A percentile compares a stretch with the other conserved stretches of the same genome.
These are phyloP conservation scores for Lophotriccus pileatus DNA, from an alignment of 2,797 vertebrate genomes.

Conservation along the genomic window DNA sequence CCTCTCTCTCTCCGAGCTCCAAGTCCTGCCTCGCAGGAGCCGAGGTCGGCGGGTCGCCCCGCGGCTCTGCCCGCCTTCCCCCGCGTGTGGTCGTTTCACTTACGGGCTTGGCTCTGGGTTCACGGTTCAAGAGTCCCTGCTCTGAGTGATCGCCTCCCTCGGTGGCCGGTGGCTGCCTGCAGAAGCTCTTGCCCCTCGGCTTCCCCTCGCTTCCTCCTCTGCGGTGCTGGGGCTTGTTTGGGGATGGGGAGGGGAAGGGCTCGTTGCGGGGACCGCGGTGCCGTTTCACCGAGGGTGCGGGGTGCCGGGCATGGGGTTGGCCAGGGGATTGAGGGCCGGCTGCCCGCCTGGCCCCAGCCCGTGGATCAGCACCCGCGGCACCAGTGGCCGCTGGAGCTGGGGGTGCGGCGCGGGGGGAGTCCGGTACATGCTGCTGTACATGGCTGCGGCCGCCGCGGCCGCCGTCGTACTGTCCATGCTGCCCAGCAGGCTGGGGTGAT, in stretches of 20 bases:
- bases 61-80: conserved; percentile 46
- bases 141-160: conserved; percentile 59
- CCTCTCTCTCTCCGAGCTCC: conserved; percentile 33
- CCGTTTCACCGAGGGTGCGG: conserved; percentile 88
- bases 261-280: conserved; percentile 28
- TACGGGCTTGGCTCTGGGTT: conserved; percentile 76
- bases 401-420: conserved; percentile 93
- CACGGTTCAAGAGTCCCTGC: conserved; percentile 74
- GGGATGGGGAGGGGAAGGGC: conserved; percentile 46
- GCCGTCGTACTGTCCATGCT: conserved; percentile 96
- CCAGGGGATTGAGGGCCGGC: conserved; percentile 91
- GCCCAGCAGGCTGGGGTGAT: conserved; percentile 93
- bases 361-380: conserved; percentile 96
- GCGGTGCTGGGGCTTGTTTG: conserved; percentile 45
- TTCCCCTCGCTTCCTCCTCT: conserved; percentile 34
- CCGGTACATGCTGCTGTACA: conserved; percentile 99
- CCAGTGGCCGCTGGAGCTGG: conserved; percentile 92
- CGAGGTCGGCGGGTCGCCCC: conserved; percentile 39
- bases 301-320: conserved; percentile 86
- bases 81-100: conserved; percentile 80
- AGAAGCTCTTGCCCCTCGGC: conserved; percentile 41
- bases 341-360: conserved; percentile 95
- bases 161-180: conserved; percentile 33
- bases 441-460: conserved; percentile 93
- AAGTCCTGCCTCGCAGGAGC: conserved; percentile 46